Percentiles rank a stretch among this genome's conserved stretches.
Evolutionary conservation across 2,888 invertebrate genomes (phyloP).

Genomic region (Cephus runcator): DNA sequence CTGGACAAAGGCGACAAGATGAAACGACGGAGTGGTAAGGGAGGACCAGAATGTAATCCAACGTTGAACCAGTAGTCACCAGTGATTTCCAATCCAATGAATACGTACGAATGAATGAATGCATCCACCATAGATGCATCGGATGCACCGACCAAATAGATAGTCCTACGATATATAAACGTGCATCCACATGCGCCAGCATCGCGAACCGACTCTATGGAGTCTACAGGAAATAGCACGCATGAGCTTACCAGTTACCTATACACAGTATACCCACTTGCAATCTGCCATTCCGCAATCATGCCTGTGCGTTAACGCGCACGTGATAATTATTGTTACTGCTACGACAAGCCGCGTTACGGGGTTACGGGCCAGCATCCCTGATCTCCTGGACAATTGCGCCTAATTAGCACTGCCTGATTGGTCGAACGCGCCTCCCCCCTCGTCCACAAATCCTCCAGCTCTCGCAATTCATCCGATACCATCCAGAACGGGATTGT

Average conservation of each 20-base stretch:
- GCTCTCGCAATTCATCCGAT: not conserved
- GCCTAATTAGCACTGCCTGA: conserved; percentile 36
- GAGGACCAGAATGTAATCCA: not conserved
- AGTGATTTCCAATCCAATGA: not conserved
- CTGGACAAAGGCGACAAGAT: not conserved
- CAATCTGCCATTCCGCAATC: conserved; percentile 2
- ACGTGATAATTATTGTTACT: conserved; percentile 26
- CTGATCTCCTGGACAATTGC: conserved; percentile 36
- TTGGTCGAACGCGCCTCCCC: not conserved
- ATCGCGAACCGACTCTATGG: not conserved
- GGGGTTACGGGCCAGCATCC: not conserved
- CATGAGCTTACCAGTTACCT: not conserved
- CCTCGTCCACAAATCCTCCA: not conserved
- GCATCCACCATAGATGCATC: not conserved
- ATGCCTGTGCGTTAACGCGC: conserved; percentile 14
- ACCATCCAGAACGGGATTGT: not conserved
- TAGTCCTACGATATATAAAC: not conserved
- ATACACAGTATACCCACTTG: not conserved
- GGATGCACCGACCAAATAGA: not conserved
- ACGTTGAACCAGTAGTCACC: not conserved
- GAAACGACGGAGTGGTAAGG: not conserved
- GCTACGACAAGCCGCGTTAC: not conserved
- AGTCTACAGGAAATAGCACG: not conserved
- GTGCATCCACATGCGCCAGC: not conserved
- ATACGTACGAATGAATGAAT: not conserved